Base-by-base conservation (phyloP, 1,140 invertebrate species). In the Dinoponera quadriceps region DNA sequence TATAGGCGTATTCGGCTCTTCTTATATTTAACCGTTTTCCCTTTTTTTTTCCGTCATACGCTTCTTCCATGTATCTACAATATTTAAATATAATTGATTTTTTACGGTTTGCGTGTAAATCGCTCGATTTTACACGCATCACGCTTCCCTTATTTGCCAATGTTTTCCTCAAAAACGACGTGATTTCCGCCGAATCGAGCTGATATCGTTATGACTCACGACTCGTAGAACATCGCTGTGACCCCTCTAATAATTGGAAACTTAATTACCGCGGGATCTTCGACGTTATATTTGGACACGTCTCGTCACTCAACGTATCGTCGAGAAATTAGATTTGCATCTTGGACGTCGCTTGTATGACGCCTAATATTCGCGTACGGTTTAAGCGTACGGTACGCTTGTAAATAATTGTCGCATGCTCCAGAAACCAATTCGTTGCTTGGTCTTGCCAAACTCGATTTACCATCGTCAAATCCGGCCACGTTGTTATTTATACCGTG, bases 401-500 rank as follows among this genome's bases (percentile, higher is more conserved):
- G 2, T 71, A 80, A 77, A 80, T 80, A 71, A 78, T 78, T 78
- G 9, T 44, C 9, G 11, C 38, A 44, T 44, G 22, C 51, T 44
- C 2, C 33, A 27, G 13, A 59, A 71, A 57, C 2, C 22, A 18
- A 80, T 44, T 44, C 9, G 14, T 27, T 18, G 22, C 51, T 44
- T 9, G 38, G 38, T 11, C 3, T 11, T 44, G 33, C 51, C 63
- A 44, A 55, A 44, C n/a, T 20, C 54, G 4, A 55, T 55, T 14
- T 57, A 13, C 25, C 9, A 4, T 57, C 7, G 20, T 80, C 48
- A 55, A 9, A 54, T 77, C n/a, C 20, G 33, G 33, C n/a, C 14
- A 20, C 55, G 20, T 69, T 63, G n/a, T 63, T 33, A 80, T 80
- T 69, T 69, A 80, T 27, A 29, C 13, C n/a, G n/a, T n/a, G 22